These are phyloP conservation scores for Campoplex nolae DNA, from an alignment of 2,888 invertebrate species.

Conservation along the genomic window DNA sequence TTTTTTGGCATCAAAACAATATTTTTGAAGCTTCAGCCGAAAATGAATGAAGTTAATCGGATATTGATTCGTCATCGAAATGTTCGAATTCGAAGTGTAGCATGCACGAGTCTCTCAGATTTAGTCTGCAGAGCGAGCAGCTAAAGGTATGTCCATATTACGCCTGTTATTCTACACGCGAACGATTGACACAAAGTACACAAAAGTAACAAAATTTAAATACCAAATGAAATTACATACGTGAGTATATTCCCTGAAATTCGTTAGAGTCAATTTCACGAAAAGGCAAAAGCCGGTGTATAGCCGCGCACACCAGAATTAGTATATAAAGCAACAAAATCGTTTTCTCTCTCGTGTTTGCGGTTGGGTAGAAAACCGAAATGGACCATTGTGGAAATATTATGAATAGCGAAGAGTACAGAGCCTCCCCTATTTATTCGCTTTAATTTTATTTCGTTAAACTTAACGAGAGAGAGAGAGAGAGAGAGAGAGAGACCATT, in stretches of 20 bases:
- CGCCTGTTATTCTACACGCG: neutral
- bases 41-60: neutral
- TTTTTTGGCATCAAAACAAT: neutral
- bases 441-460: constrained; percentile 67
- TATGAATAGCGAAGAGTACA: constrained; percentile 58
- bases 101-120: neutral
- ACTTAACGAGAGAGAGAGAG: constrained; percentile 29
- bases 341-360: neutral
- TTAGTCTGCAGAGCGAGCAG: neutral
- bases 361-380: constrained; percentile 27
- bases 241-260: neutral
- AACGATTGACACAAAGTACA: neutral
- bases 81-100: neutral
- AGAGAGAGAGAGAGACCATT: constrained; percentile 42
- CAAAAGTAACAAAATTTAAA: neutral
- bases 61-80: neutral
- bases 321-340: constrained; percentile 14
- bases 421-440: constrained; percentile 64
- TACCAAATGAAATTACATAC: neutral
- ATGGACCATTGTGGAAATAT: constrained; percentile 49
- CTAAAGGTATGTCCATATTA: neutral
- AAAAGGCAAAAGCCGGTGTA: neutral
- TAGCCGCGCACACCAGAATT: neutral
- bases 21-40: neutral
- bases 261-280: neutral